Percentiles rank a stretch among this genome's conserved stretches.
Conservation (phyloP, 2,113 vertebrate species). For the Naja naja region DNA sequence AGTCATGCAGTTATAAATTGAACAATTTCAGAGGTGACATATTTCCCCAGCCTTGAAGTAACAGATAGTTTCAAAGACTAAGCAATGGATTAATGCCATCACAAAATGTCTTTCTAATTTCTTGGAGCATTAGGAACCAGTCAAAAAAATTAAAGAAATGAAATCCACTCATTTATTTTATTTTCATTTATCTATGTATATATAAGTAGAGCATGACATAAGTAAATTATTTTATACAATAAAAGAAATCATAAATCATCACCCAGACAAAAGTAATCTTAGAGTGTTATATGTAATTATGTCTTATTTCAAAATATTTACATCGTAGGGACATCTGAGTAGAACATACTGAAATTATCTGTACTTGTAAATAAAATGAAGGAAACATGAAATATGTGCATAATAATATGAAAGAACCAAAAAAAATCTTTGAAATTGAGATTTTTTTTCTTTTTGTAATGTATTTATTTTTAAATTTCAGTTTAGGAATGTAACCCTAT, state of each 20-base stretch:
- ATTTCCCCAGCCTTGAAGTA: neutral
- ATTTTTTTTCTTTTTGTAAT: neutral
- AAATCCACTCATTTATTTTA: slow-evolving; percentile 60
- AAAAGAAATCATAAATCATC: slow-evolving; percentile 60
- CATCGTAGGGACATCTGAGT: slow-evolving; percentile 34
- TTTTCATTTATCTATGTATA: slow-evolving; percentile 50
- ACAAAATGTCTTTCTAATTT: slow-evolving; percentile 43
- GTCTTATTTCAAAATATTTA: slow-evolving; percentile 53
- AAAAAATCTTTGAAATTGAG: neutral
- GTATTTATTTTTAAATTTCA: neutral
- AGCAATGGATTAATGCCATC: slow-evolving; percentile 37
- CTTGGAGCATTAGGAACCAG: slow-evolving; percentile 45
- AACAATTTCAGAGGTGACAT: neutral
- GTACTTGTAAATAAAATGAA: slow-evolving; percentile 8
- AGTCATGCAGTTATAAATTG: neutral
- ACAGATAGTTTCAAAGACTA: neutral
- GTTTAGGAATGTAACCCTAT: neutral
- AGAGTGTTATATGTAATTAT: slow-evolving; percentile 54
- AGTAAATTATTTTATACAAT: slow-evolving; percentile 68
- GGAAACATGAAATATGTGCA: neutral
- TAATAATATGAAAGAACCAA: neutral
- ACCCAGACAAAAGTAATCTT: slow-evolving; percentile 63
- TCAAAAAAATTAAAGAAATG: slow-evolving; percentile 56
- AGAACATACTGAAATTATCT: slow-evolving; percentile 19
- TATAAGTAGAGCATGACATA: slow-evolving; percentile 49